phyloP scores from a whole-genome alignment of 2,797 vertebrate genomes.

The Dendrocincla fuliginosa region DNA sequence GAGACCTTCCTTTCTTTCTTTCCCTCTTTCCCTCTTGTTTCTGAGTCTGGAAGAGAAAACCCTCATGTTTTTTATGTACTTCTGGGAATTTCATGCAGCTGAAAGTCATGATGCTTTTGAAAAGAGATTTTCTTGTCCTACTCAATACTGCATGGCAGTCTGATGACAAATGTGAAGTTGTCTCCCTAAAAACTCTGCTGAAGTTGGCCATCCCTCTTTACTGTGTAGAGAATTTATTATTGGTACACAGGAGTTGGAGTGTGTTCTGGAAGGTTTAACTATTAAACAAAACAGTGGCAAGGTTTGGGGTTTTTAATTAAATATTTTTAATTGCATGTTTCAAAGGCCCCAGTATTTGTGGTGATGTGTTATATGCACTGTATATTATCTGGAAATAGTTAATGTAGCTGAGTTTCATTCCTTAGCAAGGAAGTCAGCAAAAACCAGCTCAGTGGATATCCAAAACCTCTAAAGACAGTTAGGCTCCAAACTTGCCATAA shows the following conservation, averaged over 20 bases:
- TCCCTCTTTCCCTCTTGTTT: background rate
- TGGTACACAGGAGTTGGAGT: background rate
- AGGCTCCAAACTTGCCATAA: background rate
- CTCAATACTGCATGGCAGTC: background rate
- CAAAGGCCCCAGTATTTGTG: background rate
- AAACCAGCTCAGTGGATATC: background rate
- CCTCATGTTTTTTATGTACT: background rate
- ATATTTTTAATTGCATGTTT: background rate
- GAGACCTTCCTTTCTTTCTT: background rate
- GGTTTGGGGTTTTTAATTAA: background rate
- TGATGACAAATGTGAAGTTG: background rate
- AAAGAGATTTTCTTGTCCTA: background rate
- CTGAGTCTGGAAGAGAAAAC: background rate
- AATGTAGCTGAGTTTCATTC: background rate
- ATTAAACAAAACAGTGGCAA: background rate
- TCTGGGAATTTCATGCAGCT: background rate
- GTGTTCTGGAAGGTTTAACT: background rate
- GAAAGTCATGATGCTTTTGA: background rate
- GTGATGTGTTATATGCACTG: background rate
- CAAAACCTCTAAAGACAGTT: background rate
- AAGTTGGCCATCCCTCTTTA: background rate
- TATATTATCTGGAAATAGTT: background rate
- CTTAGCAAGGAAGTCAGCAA: background rate
- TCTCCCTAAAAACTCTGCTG: background rate
- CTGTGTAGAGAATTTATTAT: background rate